Percentiles rank a stretch among this genome's conserved stretches.
phyloP scores from a whole-genome alignment of 1,140 invertebrate genomes.

The Diachasmimorpha longicaudata region DNA sequence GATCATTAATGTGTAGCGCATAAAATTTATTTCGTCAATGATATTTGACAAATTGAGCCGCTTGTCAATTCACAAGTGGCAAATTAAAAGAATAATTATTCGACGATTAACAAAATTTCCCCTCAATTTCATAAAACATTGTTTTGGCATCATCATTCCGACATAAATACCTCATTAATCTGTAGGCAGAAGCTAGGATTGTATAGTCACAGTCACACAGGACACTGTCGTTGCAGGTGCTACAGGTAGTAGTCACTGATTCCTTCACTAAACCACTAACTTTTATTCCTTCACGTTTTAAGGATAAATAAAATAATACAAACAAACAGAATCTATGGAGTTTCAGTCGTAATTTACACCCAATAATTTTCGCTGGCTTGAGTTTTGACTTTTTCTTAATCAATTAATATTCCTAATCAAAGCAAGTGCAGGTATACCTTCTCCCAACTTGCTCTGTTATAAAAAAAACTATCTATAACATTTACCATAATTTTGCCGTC shows the following conservation, averaged over 20 bases:
- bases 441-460: conserved; percentile 57
- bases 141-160: conserved; percentile 61
- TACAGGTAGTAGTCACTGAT: conserved; percentile 62
- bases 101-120: conserved; percentile 3
- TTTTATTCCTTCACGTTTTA: conserved; percentile 37
- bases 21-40: neutral
- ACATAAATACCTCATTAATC: conserved; percentile 64
- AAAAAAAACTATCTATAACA: conserved; percentile 36
- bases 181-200: conserved; percentile 63
- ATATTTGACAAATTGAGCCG: neutral
- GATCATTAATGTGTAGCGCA: neutral
- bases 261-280: conserved; percentile 60
- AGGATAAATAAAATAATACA: conserved; percentile 23
- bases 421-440: conserved; percentile 63
- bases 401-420: conserved; percentile 42
- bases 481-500: neutral
- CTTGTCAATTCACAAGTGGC: neutral
- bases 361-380: conserved; percentile 27
- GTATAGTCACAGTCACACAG: conserved; percentile 63
- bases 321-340: conserved; percentile 45
- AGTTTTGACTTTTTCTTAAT: neutral
- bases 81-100: neutral
- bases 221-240: conserved; percentile 61
- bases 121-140: conserved; percentile 1
- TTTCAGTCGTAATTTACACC: conserved; percentile 44